Conservation (phyloP, 2,113 vertebrate genomes). For the Phrynosoma platyrhinos region DNA sequence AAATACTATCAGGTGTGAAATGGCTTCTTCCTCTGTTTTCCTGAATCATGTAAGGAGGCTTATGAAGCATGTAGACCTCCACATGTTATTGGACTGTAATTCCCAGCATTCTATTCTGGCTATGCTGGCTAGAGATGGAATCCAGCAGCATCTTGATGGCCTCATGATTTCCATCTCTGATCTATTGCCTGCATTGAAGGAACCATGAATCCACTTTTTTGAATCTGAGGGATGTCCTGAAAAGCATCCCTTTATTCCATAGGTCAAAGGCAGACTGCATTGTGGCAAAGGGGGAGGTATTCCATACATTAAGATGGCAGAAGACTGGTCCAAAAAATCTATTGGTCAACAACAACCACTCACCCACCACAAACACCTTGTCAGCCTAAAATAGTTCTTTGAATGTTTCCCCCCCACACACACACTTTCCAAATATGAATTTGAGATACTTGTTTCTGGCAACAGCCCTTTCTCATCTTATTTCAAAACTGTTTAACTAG, state of each 20-base stretch:
- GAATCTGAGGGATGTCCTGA: too few relatives aligned
- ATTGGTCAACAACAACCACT: not conserved
- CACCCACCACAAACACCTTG: too few relatives aligned
- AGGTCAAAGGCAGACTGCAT: not conserved
- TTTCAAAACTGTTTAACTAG: constrained; percentile 68
- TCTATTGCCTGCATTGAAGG: not conserved
- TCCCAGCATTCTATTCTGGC: too few relatives aligned
- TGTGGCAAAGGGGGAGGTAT: not conserved
- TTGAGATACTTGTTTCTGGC: constrained; percentile 38
- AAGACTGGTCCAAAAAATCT: not conserved
- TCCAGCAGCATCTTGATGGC: not conserved
- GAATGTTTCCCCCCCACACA: constrained; percentile 37
- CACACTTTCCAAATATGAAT: constrained; percentile 49
- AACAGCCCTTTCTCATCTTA: constrained; percentile 58
- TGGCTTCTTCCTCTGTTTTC: not conserved
- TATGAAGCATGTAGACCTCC: not conserved
- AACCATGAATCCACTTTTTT: not conserved
- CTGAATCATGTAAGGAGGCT: not conserved
- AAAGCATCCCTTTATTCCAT: not conserved
- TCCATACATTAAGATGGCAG: not conserved
- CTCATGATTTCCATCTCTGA: not conserved
- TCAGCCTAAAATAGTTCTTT: not conserved
- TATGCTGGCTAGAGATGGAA: too few relatives aligned
- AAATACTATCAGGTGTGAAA: not conserved
- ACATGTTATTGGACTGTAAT: too few relatives aligned